phyloP scores from a whole-genome alignment of 2,113 vertebrate genomes.

The Amia ocellicauda region DNA sequence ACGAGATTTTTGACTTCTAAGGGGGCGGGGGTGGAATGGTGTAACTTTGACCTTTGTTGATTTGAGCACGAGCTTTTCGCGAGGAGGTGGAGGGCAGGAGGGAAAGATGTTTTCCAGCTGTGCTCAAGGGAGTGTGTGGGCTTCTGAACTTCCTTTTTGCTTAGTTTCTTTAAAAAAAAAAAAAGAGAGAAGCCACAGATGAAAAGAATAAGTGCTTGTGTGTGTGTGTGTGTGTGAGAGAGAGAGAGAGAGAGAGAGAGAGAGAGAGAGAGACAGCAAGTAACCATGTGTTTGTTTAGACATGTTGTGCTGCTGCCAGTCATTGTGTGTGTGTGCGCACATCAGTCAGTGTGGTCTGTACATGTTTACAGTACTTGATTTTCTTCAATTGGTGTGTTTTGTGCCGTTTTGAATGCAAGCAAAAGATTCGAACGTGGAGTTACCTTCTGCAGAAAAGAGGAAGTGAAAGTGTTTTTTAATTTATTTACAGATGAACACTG shows the following conservation, averaged over 20 bases:
- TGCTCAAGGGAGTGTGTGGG: conserved; percentile 28
- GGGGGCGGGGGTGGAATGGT: too few species aligned
- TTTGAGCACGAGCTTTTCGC: conserved; percentile 31
- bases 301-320: background rate
- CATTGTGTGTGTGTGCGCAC: background rate
- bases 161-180: conserved; percentile 41
- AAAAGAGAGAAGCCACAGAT: conserved; percentile 55
- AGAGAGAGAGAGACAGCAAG: conserved; percentile 15
- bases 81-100: conserved; percentile 9
- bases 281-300: background rate
- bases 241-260: conserved; percentile 19
- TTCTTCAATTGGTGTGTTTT: conserved; percentile 21
- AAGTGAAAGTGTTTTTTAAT: too few species aligned
- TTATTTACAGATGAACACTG: too few species aligned
- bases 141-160: conserved; percentile 39
- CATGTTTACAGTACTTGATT: conserved; percentile 27
- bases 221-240: conserved; percentile 42
- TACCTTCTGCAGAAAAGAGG: too few species aligned
- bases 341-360: conserved; percentile 13
- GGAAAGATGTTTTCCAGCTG: conserved; percentile 60
- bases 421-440: too few species aligned
- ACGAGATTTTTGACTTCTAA: too few species aligned
- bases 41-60: too few species aligned
- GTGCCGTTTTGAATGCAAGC: background rate
- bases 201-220: conserved; percentile 63